Conservation (phyloP, 2,113 vertebrate species). For the Megaleporinus macrocephalus region DNA sequence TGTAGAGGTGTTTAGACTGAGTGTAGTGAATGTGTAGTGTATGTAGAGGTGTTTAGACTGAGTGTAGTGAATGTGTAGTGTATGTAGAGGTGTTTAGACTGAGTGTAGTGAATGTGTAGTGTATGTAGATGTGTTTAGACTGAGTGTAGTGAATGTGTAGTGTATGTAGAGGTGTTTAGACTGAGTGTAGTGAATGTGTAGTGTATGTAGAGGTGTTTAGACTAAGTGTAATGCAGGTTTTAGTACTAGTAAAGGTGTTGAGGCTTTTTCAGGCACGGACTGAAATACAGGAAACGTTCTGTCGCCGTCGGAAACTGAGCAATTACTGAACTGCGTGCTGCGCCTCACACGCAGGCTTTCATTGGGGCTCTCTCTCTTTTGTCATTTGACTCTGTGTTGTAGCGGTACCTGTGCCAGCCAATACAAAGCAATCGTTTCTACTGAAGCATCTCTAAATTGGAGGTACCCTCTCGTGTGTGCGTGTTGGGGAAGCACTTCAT, state of each 20-base stretch:
- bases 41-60: no score
- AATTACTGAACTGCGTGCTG: slow-evolving; percentile 62
- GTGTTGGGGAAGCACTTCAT: slow-evolving; percentile 72
- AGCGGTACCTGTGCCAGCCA: slow-evolving; percentile 39
- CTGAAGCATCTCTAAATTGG: slow-evolving; percentile 70
- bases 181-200: no score
- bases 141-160: no score
- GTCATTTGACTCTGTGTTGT: slow-evolving; percentile 29
- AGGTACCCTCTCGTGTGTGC: slow-evolving; percentile 57
- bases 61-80: no score
- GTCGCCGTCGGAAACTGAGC: slow-evolving; percentile 57
- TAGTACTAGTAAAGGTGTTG: background rate
- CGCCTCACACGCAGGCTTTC: slow-evolving; percentile 42
- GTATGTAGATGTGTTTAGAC: no score
- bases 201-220: background rate
- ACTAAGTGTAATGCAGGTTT: background rate
- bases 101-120: no score
- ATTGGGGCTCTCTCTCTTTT: background rate
- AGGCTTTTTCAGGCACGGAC: slow-evolving; percentile 52
- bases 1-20: no score
- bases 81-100: no score
- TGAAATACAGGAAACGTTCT: slow-evolving; percentile 57
- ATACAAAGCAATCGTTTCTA: slow-evolving; percentile 66
- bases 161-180: no score
- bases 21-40: no score